These are phyloP conservation scores for Nephotettix cincticeps DNA, from an alignment of 1,140 invertebrate species.

Conservation along the genomic window DNA sequence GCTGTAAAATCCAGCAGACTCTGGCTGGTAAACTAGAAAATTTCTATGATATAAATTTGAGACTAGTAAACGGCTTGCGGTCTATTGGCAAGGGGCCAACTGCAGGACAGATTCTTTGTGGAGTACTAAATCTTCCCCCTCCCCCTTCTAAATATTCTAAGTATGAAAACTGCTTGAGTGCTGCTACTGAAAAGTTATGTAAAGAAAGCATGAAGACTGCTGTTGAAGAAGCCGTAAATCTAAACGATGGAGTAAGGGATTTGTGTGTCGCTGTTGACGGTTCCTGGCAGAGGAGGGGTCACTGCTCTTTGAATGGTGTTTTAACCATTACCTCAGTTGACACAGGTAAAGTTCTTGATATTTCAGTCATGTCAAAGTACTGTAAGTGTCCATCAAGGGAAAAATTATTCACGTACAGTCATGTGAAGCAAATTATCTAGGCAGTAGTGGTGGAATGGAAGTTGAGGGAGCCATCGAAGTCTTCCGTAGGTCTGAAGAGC, in stretches of 20 bases:
- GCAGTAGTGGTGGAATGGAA: slow-evolving; percentile 38
- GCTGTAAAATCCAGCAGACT: not conserved
- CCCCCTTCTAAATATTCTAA: slow-evolving; percentile 20
- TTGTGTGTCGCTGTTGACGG: slow-evolving; percentile 34
- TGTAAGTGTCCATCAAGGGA: slow-evolving; percentile 1
- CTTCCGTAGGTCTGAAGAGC: slow-evolving; percentile 26
- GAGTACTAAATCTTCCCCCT: slow-evolving; percentile 27
- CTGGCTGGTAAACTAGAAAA: too few species aligned
- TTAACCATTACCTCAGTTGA: not conserved
- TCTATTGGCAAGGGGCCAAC: slow-evolving; percentile 12
- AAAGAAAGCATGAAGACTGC: not conserved
- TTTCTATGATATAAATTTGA: slow-evolving; percentile 7
- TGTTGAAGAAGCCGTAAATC: not conserved
- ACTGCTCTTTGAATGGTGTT: slow-evolving; percentile 32
- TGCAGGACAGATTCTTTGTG: slow-evolving; percentile 19
- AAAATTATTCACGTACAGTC: not conserved
- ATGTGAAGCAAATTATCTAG: slow-evolving; percentile 35
- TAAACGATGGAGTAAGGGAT: not conserved
- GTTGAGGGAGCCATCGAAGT: not conserved
- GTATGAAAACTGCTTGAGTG: slow-evolving; percentile 1
- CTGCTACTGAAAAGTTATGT: not conserved
- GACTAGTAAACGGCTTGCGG: slow-evolving; percentile 11
- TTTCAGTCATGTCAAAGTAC: slow-evolving; percentile 23
- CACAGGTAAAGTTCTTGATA: slow-evolving; percentile 30
- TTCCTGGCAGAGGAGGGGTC: too few species aligned